These are phyloP conservation scores for Enteromius trimaculatus DNA, from an alignment of 2,797 vertebrate genomes.

Conservation along the genomic window DNA sequence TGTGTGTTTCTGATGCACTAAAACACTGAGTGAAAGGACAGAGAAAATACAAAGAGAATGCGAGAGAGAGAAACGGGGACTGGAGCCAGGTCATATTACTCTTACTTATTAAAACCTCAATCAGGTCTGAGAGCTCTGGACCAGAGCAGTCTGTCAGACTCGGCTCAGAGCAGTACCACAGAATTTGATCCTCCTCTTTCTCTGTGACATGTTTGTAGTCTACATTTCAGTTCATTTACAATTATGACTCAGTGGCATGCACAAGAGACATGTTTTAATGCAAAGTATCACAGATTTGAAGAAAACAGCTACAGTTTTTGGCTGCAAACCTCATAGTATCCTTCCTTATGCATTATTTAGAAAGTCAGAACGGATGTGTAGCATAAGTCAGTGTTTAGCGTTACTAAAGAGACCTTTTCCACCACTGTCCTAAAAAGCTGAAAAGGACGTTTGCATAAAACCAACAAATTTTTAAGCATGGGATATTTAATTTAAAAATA, in stretches of 20 bases:
- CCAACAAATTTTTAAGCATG: neutral
- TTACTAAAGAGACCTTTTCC: constrained; percentile 10
- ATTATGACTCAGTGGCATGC: constrained; percentile 42
- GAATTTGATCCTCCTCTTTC: constrained; percentile 57
- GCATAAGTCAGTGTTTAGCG: constrained; percentile 17
- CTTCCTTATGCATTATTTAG: neutral
- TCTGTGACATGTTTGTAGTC: constrained; percentile 50
- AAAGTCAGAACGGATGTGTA: constrained; percentile 1
- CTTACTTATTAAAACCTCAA: constrained; percentile 62
- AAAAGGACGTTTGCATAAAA: constrained; percentile 2
- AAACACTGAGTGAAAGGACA: constrained; percentile 46
- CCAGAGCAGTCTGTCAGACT: constrained; percentile 50
- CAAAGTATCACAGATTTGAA: constrained; percentile 37
- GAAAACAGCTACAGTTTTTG: constrained; percentile 8
- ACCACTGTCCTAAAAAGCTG: neutral
- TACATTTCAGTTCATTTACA: constrained; percentile 40
- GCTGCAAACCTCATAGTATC: neutral
- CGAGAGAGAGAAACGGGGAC: constrained; percentile 51
- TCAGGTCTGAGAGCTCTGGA: constrained; percentile 61
- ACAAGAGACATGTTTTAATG: constrained; percentile 42
- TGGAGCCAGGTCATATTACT: constrained; percentile 63
- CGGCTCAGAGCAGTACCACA: constrained; percentile 47
- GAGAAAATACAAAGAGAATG: constrained; percentile 39
- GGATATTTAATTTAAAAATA: neutral
- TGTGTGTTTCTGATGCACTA: constrained; percentile 53